A percentile compares a stretch with the other conserved stretches of the same genome.
These are phyloP conservation scores for Calycopis cecrops DNA, from an alignment of 1,140 invertebrate species.

Conservation along the genomic window DNA sequence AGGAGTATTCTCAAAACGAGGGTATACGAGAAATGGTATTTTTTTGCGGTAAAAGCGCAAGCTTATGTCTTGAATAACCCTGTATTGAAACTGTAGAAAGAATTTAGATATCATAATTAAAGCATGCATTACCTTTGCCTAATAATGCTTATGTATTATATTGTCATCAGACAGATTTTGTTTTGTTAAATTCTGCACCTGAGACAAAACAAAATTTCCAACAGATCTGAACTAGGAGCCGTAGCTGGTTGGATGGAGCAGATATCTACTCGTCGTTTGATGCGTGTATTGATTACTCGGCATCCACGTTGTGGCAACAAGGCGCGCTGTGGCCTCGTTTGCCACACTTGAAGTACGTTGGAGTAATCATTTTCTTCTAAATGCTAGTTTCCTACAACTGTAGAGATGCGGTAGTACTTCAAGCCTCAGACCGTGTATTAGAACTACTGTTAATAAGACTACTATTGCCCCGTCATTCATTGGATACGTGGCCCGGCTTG, in stretches of 20 bases:
- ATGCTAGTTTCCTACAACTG: not conserved
- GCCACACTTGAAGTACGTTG: conserved; percentile 12
- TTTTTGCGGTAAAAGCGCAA: too few species aligned
- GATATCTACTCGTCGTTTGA: conserved; percentile 15
- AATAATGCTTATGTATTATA: not conserved
- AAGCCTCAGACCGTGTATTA: not conserved
- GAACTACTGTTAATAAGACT: not conserved
- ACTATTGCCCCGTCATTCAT: conserved; percentile 7
- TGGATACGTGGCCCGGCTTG: conserved; percentile 9
- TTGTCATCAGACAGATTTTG: not conserved
- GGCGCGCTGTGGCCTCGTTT: conserved; percentile 16
- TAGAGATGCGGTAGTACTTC: not conserved
- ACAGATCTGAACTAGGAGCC: conserved; percentile 18
- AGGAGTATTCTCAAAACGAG: too few species aligned
- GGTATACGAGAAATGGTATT: too few species aligned
- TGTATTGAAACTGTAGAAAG: conserved; percentile 13
- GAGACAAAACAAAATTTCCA: conserved; percentile 25
- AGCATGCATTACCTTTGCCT: not conserved
- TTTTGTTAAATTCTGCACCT: conserved; percentile 20
- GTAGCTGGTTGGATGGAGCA: conserved; percentile 17
- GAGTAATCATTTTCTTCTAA: not conserved
- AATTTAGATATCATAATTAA: conserved; percentile 14
- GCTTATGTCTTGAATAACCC: conserved; percentile 17
- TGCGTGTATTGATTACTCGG: not conserved
- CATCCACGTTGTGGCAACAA: conserved; percentile 10